Evolutionary conservation across 2,888 invertebrate genomes (phyloP).

Genomic region (Oscheius sp.): DNA sequence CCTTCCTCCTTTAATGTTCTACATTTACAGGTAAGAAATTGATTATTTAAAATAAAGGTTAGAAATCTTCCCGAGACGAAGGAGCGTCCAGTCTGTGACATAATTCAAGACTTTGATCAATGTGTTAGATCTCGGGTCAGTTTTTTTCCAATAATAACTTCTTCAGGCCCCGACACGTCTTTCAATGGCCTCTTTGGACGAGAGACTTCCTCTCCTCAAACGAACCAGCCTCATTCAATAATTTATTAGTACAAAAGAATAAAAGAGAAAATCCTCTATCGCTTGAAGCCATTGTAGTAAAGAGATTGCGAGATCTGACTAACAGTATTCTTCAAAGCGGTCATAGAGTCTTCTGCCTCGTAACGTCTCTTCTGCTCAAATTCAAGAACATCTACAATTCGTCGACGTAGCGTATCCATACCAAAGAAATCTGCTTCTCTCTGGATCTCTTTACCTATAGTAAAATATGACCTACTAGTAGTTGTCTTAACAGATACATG

Average conservation of each 20-base stretch:
- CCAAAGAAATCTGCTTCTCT: constrained; percentile 52
- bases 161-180: constrained; percentile 7
- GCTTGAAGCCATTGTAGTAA: constrained; percentile 38
- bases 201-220: background rate
- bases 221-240: background rate
- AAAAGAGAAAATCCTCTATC: constrained; percentile 8
- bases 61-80: constrained; percentile 19
- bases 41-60: background rate
- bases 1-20: constrained; percentile 2
- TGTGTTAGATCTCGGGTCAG: constrained; percentile 8
- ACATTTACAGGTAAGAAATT: background rate
- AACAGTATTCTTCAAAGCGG: constrained; percentile 36
- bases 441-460: constrained; percentile 20
- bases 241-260: too few species aligned
- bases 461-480: constrained; percentile 30
- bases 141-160: background rate
- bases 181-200: background rate
- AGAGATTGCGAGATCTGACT: constrained; percentile 45
- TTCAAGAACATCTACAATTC: constrained; percentile 28
- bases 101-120: constrained; percentile 13
- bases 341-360: constrained; percentile 29
- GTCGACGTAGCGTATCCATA: constrained; percentile 36
- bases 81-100: constrained; percentile 13
- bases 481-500: constrained; percentile 36
- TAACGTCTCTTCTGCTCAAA: constrained; percentile 33